Conservation (phyloP, 2,113 vertebrate species). For the Tapirus terrestris region DNA sequence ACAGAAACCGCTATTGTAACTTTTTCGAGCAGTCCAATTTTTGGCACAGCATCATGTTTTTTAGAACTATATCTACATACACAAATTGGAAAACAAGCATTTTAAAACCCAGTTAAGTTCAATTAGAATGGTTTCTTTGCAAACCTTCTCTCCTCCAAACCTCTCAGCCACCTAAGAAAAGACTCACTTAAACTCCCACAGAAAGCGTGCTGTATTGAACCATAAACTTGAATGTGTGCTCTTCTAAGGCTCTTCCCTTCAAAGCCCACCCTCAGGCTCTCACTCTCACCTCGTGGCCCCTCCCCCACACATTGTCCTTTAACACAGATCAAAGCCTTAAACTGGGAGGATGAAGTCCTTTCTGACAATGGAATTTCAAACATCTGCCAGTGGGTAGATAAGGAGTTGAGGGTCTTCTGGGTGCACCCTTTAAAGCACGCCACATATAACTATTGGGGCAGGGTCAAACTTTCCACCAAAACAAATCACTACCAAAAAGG, state of each 20-base stretch:
- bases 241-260: background rate
- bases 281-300: background rate
- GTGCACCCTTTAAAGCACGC: background rate
- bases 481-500: background rate
- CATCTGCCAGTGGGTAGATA: background rate
- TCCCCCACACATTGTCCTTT: fast-evolving
- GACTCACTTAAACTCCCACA: background rate
- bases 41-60: background rate
- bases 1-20: background rate
- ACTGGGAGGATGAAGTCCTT: background rate
- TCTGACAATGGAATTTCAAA: background rate
- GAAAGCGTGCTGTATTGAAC: background rate
- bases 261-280: background rate
- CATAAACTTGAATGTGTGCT: background rate
- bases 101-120: background rate
- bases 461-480: background rate
- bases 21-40: background rate
- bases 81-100: background rate
- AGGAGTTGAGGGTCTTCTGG: background rate
- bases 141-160: background rate
- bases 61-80: background rate
- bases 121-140: background rate
- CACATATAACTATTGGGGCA: background rate
- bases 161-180: background rate
- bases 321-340: background rate